Conservation (phyloP, 2,797 vertebrate species). For the Catostomus latipinnis region DNA sequence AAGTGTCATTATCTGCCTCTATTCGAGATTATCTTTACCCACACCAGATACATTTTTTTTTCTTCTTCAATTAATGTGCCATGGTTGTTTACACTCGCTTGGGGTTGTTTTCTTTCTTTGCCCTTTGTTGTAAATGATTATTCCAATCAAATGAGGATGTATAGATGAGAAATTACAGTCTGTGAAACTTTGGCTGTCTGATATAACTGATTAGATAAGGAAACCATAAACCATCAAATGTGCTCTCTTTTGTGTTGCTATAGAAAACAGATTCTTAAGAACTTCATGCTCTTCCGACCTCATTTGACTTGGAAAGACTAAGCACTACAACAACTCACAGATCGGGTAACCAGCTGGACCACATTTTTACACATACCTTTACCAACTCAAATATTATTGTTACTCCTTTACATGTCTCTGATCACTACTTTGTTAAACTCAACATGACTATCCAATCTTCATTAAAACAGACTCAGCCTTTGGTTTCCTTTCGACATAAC, state of each 20-base stretch:
- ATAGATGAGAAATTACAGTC: no score
- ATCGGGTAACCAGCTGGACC: no score
- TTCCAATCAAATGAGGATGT: not conserved
- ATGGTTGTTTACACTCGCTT: not conserved
- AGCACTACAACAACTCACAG: no score
- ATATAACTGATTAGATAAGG: not conserved
- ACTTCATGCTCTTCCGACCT: no score
- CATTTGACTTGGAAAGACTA: no score
- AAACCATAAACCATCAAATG: not conserved
- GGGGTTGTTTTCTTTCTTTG: not conserved
- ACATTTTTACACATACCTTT: no score
- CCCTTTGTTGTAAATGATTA: not conserved
- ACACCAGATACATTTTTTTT: conserved; percentile 7
- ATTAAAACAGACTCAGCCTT: no score
- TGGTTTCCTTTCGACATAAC: no score
- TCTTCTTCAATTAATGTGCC: not conserved
- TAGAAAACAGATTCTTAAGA: not conserved
- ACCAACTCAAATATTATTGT: no score
- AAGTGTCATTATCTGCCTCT: not conserved
- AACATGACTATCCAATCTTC: no score
- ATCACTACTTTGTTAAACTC: no score
- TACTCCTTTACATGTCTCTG: no score
- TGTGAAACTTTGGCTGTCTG: not conserved
- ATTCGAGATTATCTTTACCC: not conserved
- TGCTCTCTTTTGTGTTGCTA: not conserved